Percentiles rank a stretch among this genome's conserved stretches.
phyloP scores from a whole-genome alignment of 2,888 invertebrate genomes.

The Drosophila quinaria region DNA sequence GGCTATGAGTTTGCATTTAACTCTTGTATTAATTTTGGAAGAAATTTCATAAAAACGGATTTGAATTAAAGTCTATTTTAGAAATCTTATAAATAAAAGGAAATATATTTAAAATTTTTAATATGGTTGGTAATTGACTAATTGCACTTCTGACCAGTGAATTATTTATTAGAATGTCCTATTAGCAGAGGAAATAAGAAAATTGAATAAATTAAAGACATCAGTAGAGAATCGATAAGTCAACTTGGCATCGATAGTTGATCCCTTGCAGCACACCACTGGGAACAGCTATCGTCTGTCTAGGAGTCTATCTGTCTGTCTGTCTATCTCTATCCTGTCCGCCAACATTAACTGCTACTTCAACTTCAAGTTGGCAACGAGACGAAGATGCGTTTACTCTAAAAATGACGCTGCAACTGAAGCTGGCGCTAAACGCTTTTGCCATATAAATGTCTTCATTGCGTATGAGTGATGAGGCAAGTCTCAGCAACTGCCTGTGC shows the following conservation, averaged over 20 bases:
- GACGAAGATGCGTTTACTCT: slow-evolving; percentile 46
- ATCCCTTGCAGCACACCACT: slow-evolving; percentile 11
- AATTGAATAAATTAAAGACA: background rate
- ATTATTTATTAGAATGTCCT: too few species aligned
- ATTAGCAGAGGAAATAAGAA: background rate
- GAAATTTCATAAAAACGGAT: too few species aligned
- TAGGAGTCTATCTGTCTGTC: background rate
- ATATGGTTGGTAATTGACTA: too few species aligned
- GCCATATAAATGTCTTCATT: slow-evolving; percentile 82
- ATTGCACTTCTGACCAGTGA: too few species aligned
- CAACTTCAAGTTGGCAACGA: slow-evolving; percentile 24
- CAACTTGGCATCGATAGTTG: background rate
- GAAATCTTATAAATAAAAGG: too few species aligned
- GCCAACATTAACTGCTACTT: slow-evolving; percentile 7
- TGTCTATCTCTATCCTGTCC: slow-evolving; percentile 6
- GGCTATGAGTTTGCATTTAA: too few species aligned
- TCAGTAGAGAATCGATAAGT: background rate
- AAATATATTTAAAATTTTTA: too few species aligned
- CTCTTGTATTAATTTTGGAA: too few species aligned
- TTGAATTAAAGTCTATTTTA: too few species aligned
- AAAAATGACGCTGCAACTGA: slow-evolving; percentile 15
- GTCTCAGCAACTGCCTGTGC: slow-evolving; percentile 15
- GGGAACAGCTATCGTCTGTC: background rate
- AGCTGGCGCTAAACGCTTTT: slow-evolving; percentile 74
- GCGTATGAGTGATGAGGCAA: slow-evolving; percentile 79